Percentiles rank a stretch among this genome's conserved stretches.
These are phyloP conservation scores for Epinotia brunnichana DNA, from an alignment of 2,888 invertebrate genomes.

Conservation along the genomic window DNA sequence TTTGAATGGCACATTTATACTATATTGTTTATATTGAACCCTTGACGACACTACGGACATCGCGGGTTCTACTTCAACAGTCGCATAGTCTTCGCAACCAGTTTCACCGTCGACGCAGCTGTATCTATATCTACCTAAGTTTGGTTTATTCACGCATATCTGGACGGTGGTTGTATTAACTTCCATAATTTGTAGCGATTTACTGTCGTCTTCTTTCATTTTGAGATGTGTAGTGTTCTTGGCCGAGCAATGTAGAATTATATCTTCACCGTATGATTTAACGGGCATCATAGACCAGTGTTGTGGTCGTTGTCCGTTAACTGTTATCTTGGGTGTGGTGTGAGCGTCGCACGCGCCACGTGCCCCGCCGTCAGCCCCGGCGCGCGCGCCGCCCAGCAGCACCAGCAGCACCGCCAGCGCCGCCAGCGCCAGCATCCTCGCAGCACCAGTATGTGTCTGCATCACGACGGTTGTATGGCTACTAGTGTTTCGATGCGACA, in stretches of 20 bases:
- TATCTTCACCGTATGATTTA: background rate
- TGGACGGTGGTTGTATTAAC: background rate
- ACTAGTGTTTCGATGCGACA: too few relatives aligned
- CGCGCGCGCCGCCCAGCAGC: background rate
- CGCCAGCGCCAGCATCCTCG: background rate
- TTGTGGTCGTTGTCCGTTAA: background rate
- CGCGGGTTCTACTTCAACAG: too few relatives aligned
- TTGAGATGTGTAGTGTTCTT: background rate
- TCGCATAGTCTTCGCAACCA: background rate
- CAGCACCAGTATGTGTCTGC: background rate
- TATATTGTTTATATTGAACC: too few relatives aligned
- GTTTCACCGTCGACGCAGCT: background rate
- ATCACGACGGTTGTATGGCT: too few relatives aligned
- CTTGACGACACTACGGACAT: too few relatives aligned
- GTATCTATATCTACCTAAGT: background rate
- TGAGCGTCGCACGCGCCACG: background rate
- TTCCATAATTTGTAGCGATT: background rate
- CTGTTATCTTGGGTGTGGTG: background rate
- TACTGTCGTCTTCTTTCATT: background rate
- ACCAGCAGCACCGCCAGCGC: too few relatives aligned
- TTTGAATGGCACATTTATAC: too few relatives aligned
- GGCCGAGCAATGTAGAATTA: background rate
- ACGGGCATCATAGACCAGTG: too few relatives aligned
- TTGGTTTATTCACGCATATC: background rate
- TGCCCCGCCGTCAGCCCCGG: background rate